A percentile compares a stretch with the other conserved stretches of the same genome.
phyloP scores from a whole-genome alignment of 2,113 vertebrate genomes.

The Lepisosteus oculatus region DNA sequence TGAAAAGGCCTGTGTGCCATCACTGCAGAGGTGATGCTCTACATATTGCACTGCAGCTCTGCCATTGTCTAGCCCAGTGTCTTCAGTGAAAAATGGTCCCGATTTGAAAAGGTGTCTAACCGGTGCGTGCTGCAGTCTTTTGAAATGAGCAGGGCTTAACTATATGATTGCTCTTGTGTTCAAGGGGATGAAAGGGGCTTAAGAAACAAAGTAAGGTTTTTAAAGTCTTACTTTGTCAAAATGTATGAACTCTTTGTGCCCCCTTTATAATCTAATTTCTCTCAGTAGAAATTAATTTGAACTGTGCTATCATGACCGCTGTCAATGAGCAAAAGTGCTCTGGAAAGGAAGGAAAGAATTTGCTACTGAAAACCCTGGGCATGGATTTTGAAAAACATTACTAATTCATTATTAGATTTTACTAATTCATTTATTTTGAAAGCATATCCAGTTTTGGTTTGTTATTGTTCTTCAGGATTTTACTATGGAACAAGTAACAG shows the following conservation, averaged over 20 bases:
- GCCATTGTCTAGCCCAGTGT: neutral
- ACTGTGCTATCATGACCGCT: neutral
- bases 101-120: too few species aligned
- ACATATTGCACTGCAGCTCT: neutral
- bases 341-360: too few species aligned
- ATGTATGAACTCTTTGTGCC: neutral
- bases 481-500: too few species aligned
- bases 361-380: too few species aligned
- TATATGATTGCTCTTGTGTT: neutral
- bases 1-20: neutral
- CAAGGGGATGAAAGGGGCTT: neutral
- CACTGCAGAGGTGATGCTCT: neutral
- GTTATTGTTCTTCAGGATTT: too few species aligned
- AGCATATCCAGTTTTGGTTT: too few species aligned
- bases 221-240: neutral
- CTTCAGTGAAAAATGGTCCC: neutral
- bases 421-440: too few species aligned
- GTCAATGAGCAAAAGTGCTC: neutral
- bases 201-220: conserved; percentile 5
- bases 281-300: neutral
- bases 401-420: too few species aligned
- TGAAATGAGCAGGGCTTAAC: neutral
- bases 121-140: too few species aligned
- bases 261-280: neutral
- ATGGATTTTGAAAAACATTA: too few species aligned